phyloP scores from a whole-genome alignment of 2,797 vertebrate species.

The Argyrosomus regius region DNA sequence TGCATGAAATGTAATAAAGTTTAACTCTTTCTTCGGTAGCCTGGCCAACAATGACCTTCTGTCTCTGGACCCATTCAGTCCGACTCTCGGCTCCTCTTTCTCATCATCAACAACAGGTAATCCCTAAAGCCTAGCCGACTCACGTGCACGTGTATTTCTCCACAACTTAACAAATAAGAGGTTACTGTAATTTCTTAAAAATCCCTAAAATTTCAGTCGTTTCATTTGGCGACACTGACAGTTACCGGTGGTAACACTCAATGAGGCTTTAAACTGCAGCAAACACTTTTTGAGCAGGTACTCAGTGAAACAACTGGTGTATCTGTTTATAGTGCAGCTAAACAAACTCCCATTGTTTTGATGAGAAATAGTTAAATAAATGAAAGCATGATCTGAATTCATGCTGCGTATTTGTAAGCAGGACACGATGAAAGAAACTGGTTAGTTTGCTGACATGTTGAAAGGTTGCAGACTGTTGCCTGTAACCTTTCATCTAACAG shows the following conservation, averaged over 20 bases:
- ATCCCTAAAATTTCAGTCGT: not conserved
- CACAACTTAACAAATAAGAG: not conserved
- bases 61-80: slow-evolving; percentile 93
- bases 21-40: slow-evolving; percentile 69
- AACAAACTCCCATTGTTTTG: not conserved
- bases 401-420: not conserved
- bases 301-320: not conserved
- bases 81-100: slow-evolving; percentile 86
- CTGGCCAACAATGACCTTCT: slow-evolving; percentile 92
- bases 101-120: slow-evolving; percentile 91
- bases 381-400: not conserved
- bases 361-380: not conserved
- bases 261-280: not conserved
- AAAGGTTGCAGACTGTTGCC: not conserved
- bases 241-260: not conserved
- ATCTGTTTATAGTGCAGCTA: not conserved
- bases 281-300: not conserved
- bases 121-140: not conserved
- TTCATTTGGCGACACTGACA: not conserved
- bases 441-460: not conserved
- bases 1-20: not conserved
- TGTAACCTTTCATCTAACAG: not conserved
- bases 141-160: not conserved
- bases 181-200: not conserved
- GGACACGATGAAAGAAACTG: not conserved